phyloP scores from a whole-genome alignment of 2,888 invertebrate genomes.

The Crematogaster levior region DNA sequence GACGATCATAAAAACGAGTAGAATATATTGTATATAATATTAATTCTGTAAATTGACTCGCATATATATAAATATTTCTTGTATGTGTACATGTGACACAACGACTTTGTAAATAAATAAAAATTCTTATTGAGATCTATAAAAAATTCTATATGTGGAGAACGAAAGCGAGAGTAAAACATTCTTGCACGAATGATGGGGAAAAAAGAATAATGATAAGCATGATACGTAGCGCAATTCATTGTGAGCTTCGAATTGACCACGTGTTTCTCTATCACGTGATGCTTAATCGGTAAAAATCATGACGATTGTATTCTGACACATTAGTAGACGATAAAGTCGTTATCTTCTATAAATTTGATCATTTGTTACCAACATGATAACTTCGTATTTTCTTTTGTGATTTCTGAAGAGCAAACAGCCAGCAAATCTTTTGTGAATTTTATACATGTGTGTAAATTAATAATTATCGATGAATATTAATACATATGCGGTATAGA shows the following conservation, averaged over 20 bases:
- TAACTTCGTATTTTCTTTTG: neutral
- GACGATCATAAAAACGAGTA: conserved; percentile 10
- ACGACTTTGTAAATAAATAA: conserved; percentile 9
- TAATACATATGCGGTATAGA: neutral
- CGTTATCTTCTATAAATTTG: neutral
- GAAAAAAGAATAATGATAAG: neutral
- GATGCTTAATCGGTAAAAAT: neutral
- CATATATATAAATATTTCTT: neutral
- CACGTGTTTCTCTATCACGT: neutral
- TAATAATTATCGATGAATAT: neutral
- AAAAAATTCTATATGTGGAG: neutral
- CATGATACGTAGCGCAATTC: neutral
- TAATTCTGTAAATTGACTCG: neutral
- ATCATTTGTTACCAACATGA: neutral
- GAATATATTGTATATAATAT: conserved; percentile 4
- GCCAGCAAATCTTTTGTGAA: neutral
- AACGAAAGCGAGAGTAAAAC: neutral
- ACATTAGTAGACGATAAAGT: conserved; percentile 5
- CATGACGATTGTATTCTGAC: neutral
- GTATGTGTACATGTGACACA: neutral
- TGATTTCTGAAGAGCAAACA: neutral
- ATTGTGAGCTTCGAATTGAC: neutral
- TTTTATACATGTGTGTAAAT: neutral
- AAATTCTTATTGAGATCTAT: conserved; percentile 4
- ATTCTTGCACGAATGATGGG: neutral